Percentiles rank a stretch among this genome's conserved stretches.
Evolutionary conservation across 2,888 invertebrate genomes (phyloP).

Genomic region (Lepidocyrtinus sp.): DNA sequence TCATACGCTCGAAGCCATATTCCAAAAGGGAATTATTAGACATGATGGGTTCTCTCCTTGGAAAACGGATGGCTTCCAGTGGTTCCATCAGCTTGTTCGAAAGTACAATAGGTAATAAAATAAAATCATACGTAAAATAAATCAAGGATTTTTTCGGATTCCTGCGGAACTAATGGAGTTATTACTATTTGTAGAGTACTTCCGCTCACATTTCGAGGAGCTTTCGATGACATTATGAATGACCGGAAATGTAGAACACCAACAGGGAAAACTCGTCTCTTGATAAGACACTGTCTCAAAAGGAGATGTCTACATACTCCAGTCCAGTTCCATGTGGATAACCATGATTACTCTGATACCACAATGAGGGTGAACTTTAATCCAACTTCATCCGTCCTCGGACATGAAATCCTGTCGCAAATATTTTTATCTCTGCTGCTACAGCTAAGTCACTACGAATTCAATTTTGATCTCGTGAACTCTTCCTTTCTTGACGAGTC

Average conservation of each 20-base stretch:
- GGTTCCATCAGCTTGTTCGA: constrained; percentile 75
- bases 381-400: constrained; percentile 71
- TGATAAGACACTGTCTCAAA: constrained; percentile 75
- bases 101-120: constrained; percentile 69
- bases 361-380: constrained; percentile 63
- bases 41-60: constrained; percentile 72
- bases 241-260: constrained; percentile 73
- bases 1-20: constrained; percentile 76
- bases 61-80: constrained; percentile 75
- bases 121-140: too few species aligned
- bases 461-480: constrained; percentile 76
- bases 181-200: constrained; percentile 52
- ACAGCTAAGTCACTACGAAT: constrained; percentile 75
- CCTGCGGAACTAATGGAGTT: not conserved
- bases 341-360: constrained; percentile 61
- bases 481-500: constrained; percentile 78
- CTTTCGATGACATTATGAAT: constrained; percentile 74
- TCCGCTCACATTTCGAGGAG: constrained; percentile 72
- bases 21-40: constrained; percentile 75
- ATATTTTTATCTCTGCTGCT: constrained; percentile 77
- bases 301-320: constrained; percentile 76
- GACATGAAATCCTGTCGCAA: constrained; percentile 78
- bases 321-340: constrained; percentile 74
- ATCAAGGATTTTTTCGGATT: not conserved
- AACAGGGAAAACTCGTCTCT: constrained; percentile 74